Percentiles rank a stretch among this genome's conserved stretches.
Evolutionary conservation across 2,888 invertebrate species (phyloP).

Genomic region (Alentia gelatinosa): DNA sequence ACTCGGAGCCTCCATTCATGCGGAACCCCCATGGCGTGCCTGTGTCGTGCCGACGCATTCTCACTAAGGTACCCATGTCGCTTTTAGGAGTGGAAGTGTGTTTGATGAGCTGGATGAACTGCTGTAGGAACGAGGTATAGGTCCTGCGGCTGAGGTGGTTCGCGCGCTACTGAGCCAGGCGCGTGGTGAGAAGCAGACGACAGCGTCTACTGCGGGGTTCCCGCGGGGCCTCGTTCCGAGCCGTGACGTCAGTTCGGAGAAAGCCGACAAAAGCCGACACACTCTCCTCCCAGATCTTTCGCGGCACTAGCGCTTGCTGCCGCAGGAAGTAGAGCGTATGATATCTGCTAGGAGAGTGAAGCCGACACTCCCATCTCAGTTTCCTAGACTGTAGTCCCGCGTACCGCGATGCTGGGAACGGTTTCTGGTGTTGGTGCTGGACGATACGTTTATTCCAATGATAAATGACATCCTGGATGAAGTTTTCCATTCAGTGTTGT

Average conservation of each 20-base stretch:
- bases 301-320: too few species aligned
- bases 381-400: too few species aligned
- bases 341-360: too few species aligned
- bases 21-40: slow-evolving; percentile 77
- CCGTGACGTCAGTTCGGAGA: background rate
- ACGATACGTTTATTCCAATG: too few species aligned
- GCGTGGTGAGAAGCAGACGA: background rate
- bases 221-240: background rate
- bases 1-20: slow-evolving; percentile 76
- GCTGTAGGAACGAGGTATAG: background rate
- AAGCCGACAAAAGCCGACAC: too few species aligned
- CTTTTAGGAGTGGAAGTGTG: background rate
- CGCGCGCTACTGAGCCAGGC: background rate
- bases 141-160: background rate
- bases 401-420: too few species aligned
- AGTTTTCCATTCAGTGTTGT: too few species aligned
- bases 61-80: slow-evolving; percentile 63
- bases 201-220: background rate
- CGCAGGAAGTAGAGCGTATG: too few species aligned
- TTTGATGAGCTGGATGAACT: background rate
- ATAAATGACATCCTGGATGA: too few species aligned
- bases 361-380: too few species aligned
- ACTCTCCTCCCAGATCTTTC: too few species aligned
- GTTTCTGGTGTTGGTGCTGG: too few species aligned
- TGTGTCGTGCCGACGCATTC: slow-evolving; percentile 70